Evolutionary conservation across 2,113 vertebrate species (phyloP), one percentile per base, ranked within the genome.

Genomic region (Rhinopithecus roxellana): DNA sequence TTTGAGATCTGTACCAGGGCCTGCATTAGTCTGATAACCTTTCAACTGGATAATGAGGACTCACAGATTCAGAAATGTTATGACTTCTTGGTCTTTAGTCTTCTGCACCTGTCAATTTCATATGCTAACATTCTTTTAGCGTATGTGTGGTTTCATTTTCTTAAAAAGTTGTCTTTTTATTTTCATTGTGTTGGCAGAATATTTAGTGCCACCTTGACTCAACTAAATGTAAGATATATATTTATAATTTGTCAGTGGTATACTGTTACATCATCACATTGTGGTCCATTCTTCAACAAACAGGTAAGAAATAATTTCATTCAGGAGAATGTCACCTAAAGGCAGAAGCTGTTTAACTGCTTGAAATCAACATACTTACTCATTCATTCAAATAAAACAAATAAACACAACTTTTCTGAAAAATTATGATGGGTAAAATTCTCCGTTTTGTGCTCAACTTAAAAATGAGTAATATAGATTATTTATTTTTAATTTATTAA

Each of bases 291-390:
- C 23, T 94, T 91, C 45, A 90, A 45, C 78, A 93, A 93, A 38
- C 45, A 79, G 40, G 52, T 89, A 93, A 95, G 52, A 82, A 97
- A 86, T 18, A 79, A 89, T 80, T 86, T 22, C 83, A 83, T 93
- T 69, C 93, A n/a, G 59, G 43, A 72, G 61, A 81, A 88, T 79
- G 57, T 72, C 30, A 64, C 69, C 32, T 79, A 93, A 95, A 70
- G 74, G 61, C 40, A 96, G 27, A 80, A 96, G 17, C 35, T 61
- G 86, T 20, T n/a, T 20, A 67, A 30, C 83, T 90, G 43, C n/a
- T 94, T 92, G 30, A 84, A 94, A 52, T 61, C n/a, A 81, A 89
- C 3, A 74, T 20, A 50, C 5, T 55, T 82, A 97, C 48, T 95
- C 23, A 86, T 69, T 93, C 59, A 92, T 59, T 35, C 81, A 86